Evolutionary conservation across 2,113 vertebrate genomes (phyloP).

Genomic region (Thunnus thynnus): DNA sequence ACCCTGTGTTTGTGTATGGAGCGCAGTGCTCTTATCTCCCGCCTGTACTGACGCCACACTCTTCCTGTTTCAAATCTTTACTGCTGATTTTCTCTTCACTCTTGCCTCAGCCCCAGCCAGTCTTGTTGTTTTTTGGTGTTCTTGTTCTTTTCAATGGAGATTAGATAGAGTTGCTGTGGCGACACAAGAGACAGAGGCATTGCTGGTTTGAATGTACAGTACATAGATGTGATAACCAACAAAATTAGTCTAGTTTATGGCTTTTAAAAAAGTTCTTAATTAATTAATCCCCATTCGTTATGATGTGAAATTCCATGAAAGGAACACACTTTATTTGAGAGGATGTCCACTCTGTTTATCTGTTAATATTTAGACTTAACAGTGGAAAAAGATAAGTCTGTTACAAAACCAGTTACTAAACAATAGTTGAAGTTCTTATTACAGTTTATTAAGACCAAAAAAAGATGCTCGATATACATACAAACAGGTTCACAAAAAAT

Average conservation of each 20-base stretch:
- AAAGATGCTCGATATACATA: neutral
- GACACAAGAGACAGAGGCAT: conserved; percentile 62
- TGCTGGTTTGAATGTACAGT: conserved; percentile 46
- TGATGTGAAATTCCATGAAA: neutral
- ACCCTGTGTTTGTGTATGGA: conserved; percentile 91
- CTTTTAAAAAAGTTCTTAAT: conserved; percentile 41
- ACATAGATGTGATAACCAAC: conserved; percentile 52
- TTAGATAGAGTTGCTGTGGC: conserved; percentile 79
- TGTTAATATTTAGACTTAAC: neutral
- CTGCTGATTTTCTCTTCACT: conserved; percentile 91
- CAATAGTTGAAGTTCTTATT: neutral
- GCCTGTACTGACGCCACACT: conserved; percentile 92
- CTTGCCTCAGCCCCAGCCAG: conserved; percentile 83
- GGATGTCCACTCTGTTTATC: neutral
- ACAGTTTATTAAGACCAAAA: neutral
- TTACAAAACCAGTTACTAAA: neutral
- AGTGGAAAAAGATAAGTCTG: neutral
- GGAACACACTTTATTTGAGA: neutral
- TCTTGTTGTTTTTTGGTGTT: conserved; percentile 77
- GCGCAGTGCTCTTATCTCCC: conserved; percentile 91
- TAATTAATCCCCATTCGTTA: conserved; percentile 13
- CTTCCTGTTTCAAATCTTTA: conserved; percentile 98
- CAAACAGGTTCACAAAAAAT: neutral
- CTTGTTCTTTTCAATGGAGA: conserved; percentile 79
- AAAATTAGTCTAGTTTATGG: conserved; percentile 21